Evolutionary conservation across 2,113 vertebrate species (phyloP).

Genomic region (Peromyscus polionotus): DNA sequence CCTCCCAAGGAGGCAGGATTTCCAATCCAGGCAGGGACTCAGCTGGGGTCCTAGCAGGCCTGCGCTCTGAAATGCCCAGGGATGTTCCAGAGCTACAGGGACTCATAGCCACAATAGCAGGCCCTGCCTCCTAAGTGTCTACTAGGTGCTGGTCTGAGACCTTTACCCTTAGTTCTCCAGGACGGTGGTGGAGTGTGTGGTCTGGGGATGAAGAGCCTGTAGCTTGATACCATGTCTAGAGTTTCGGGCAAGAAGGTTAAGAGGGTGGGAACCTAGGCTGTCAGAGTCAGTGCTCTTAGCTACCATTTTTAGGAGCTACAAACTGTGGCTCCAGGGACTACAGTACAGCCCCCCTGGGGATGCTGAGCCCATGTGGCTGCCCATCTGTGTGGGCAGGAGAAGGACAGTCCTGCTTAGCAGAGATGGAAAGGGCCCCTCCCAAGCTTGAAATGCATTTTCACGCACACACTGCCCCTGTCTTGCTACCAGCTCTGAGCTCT

Average conservation of each 20-base stretch:
- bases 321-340: not conserved
- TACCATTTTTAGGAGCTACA: not conserved
- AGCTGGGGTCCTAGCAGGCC: not conserved
- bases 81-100: not conserved
- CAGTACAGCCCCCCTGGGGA: not conserved
- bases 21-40: not conserved
- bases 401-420: not conserved
- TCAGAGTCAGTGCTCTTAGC: not conserved
- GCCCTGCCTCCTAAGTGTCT: not conserved
- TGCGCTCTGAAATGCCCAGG: not conserved
- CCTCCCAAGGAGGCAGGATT: constrained; percentile 48
- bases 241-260: not conserved
- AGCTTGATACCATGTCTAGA: not conserved
- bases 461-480: not conserved
- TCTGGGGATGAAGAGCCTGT: constrained; percentile 33
- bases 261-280: not conserved
- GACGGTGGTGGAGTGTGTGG: not conserved
- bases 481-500: not conserved
- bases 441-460: not conserved
- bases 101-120: not conserved
- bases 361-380: not conserved
- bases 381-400: not conserved
- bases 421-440: not conserved
- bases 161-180: not conserved
- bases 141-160: too few relatives aligned